Base-by-base conservation (phyloP, 2,888 invertebrate species). In the Xestia ashworthii region DNA sequence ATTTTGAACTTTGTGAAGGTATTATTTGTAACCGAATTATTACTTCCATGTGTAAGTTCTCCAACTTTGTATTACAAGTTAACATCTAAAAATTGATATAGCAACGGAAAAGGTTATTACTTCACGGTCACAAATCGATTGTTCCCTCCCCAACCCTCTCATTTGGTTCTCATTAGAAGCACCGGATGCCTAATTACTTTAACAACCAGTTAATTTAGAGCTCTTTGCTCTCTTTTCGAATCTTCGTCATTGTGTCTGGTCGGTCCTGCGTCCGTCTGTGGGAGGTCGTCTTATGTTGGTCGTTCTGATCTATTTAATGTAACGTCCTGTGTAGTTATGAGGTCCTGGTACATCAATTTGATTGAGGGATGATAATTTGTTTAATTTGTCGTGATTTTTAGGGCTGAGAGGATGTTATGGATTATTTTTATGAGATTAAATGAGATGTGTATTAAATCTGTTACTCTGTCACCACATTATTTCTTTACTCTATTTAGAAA, bases 41-140 rank as follows among this genome's bases (percentile, higher is more conserved):
- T 12, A n/a, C 50, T 19, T 70, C 38, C 48, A 55, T 50, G 58
- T 68, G 55, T 8, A 9, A 50, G 3, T 72, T 66, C 22, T 4
- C 67, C 50, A 48, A 71, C 53, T 72, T 74, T 66, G 71, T 73
- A 72, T 48, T 38, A 84, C 82, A 82, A 85, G 86, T 87, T 87
- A 86, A 81, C 87, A 84, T 80, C 82, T 9, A 67, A 76, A 71
- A 72, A 38, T 76, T 89, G 92, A 90, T 90, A 88, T 89, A 86
- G 87, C 88, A 93, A 91, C 95, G 95, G 95, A 95, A 95, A 93
- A 89, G 90, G 90, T 95, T 92, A 96, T 94, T 91, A 91, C 93
- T 94, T 96, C 95, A 96, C 95, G 95, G 95, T 88, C 87, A 91
- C 95, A 94, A 96, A 96, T 96, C 95, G 94, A 96, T 96, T 96